These are phyloP conservation scores for Scomberomorus guttatus DNA, from an alignment of 2,797 vertebrate genomes.

Conservation along the genomic window DNA sequence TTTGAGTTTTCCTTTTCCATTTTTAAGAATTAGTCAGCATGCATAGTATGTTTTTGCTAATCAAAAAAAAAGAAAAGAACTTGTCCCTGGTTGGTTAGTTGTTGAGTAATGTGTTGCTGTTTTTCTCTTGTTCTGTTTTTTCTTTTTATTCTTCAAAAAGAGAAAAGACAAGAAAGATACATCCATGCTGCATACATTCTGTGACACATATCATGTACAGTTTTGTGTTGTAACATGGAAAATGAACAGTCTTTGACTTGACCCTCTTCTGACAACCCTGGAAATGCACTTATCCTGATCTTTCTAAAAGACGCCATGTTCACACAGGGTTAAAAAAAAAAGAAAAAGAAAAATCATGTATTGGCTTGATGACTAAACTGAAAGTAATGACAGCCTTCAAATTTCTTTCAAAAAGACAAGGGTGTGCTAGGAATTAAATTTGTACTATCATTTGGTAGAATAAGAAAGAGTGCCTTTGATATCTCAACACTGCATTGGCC, in stretches of 20 bases:
- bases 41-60: conserved; percentile 99
- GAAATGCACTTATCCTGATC: conserved; percentile 90
- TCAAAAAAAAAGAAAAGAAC: conserved; percentile 88
- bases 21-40: conserved; percentile 96
- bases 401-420: conserved; percentile 85
- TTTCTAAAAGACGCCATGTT: conserved; percentile 91
- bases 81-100: conserved; percentile 98
- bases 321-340: conserved; percentile 87
- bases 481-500: conserved; percentile 91
- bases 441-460: conserved; percentile 94
- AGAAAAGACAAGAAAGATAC: conserved; percentile 86
- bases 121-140: conserved; percentile 94
- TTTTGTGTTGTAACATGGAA: conserved; percentile 95
- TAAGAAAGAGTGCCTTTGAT: conserved; percentile 98
- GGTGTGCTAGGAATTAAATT: conserved; percentile 87
- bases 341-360: conserved; percentile 63
- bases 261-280: conserved; percentile 90
- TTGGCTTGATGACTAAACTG: conserved; percentile 84
- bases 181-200: conserved; percentile 98
- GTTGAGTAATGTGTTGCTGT: conserved; percentile 98
- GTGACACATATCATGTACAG: conserved; percentile 99
- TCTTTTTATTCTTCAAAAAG: conserved; percentile 91
- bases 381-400: conserved; percentile 88
- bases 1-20: conserved; percentile 87
- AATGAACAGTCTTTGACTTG: conserved; percentile 90